Conservation (phyloP, 1,140 invertebrate genomes). For the Musca domestica region DNA sequence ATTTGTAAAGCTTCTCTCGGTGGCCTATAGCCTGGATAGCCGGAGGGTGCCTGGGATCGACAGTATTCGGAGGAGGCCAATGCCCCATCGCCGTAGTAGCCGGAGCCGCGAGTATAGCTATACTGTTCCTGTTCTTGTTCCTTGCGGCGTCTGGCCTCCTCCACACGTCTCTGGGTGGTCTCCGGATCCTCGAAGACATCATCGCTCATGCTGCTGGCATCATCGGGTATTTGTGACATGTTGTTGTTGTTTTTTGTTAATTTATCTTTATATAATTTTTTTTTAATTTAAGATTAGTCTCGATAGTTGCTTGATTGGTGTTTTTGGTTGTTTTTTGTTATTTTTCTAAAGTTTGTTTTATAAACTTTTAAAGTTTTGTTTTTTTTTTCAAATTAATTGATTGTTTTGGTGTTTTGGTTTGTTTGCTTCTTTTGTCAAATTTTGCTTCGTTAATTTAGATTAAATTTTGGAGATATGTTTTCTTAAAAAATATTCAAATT, state of each 20-base stretch:
- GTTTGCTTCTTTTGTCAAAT: no score
- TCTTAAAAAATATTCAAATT: no score
- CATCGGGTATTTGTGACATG: slow-evolving; percentile 36
- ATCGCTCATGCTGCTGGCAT: slow-evolving; percentile 70
- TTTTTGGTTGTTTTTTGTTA: slow-evolving; percentile 2
- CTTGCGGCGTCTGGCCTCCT: slow-evolving; percentile 46
- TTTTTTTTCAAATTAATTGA: no score
- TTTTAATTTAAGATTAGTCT: slow-evolving; percentile 6
- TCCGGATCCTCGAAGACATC: slow-evolving; percentile 71
- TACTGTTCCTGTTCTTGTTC: slow-evolving; percentile 46
- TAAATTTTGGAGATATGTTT: no score
- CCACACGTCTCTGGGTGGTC: slow-evolving; percentile 46
- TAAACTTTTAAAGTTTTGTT: no score
- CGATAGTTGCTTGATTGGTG: neutral
- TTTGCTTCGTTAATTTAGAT: no score
- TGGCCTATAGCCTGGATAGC: slow-evolving; percentile 75
- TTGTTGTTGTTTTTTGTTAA: neutral
- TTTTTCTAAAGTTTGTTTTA: neutral
- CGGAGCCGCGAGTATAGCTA: slow-evolving; percentile 6
- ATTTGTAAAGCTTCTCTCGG: slow-evolving; percentile 64
- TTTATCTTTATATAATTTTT: no score
- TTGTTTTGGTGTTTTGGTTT: no score
- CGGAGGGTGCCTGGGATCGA: slow-evolving; percentile 69
- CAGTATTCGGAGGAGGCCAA: slow-evolving; percentile 26
- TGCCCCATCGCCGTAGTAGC: slow-evolving; percentile 9